These are phyloP conservation scores for Trachymyrmex cornetzi DNA, from an alignment of 1,140 invertebrate species.

Conservation along the genomic window DNA sequence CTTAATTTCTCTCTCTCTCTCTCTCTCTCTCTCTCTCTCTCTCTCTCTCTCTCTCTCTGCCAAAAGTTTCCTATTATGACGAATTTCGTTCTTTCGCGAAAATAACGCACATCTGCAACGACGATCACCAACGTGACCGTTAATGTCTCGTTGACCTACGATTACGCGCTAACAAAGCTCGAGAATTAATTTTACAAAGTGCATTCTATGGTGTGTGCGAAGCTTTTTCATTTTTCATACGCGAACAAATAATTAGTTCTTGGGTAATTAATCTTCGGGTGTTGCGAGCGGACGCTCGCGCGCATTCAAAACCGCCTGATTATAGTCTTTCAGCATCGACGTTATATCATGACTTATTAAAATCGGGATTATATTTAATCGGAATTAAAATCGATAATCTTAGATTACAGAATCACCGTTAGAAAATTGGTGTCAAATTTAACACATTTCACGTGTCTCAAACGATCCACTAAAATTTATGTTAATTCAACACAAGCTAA, in stretches of 20 bases:
- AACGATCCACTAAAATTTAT: too few relatives aligned
- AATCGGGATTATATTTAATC: conserved; percentile 52
- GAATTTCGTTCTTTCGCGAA: conserved; percentile 19
- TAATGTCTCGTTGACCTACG: conserved; percentile 52
- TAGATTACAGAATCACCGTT: conserved; percentile 1
- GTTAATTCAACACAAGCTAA: too few relatives aligned
- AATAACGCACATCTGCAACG: conserved; percentile 14
- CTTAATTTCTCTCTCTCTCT: neutral
- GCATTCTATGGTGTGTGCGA: neutral
- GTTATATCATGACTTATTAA: conserved; percentile 33
- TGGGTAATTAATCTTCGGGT: conserved; percentile 57
- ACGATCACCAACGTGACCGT: neutral
- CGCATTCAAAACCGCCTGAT: conserved; percentile 31
- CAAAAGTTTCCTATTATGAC: conserved; percentile 44
- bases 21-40: neutral
- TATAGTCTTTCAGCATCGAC: conserved; percentile 23
- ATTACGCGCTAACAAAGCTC: conserved; percentile 58
- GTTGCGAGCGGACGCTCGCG: conserved; percentile 1
- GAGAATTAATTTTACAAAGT: conserved; percentile 59
- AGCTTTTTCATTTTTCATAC: conserved; percentile 45
- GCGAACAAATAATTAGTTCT: conserved; percentile 58
- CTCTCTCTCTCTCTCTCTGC: neutral
- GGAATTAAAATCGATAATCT: conserved; percentile 37
- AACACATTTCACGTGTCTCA: too few relatives aligned
- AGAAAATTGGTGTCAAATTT: too few relatives aligned